Evolutionary conservation across 2,888 invertebrate genomes (phyloP), one percentile per base, ranked within the genome.

Genomic region (Oscheius onirici): DNA sequence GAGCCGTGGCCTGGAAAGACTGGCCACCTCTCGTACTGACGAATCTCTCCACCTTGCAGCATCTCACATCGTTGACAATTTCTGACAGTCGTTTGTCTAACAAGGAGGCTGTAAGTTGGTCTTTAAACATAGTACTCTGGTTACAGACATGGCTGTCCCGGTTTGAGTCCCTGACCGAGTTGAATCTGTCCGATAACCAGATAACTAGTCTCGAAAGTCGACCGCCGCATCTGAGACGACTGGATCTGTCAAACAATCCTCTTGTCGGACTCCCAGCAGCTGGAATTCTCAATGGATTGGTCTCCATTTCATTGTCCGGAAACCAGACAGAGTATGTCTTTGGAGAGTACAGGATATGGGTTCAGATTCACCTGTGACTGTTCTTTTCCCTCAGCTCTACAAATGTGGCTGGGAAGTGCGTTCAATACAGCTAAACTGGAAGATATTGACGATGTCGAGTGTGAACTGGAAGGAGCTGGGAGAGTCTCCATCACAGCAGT

Each of bases 351-450:
- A 34, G 17, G 17, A 65, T 17, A 20, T 17, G 3, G 2, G 22
- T 44, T 44, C 11, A 68, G 68, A 20, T 68, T 49, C 20, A 68
- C 69, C n/a, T 81, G 81, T 60, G 74, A 78, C 52, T 81, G 81
- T 65, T 74, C 74, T 13, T 44, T 71, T n/a, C 81, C 81, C 8
- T 63, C 77, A 1, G 73, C 78, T 41, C 65, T 81, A 22, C 81
- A 81, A 49, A 65, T 73, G 55, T 81, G 81, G 81, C 70, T 79
- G 51, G 57, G 75, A 52, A 66, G 57, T 20, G 34, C 34, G n/a
- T 55, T 26, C 11, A 81, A 81, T 65, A 66, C 69, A 43, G 75
- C 69, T 17, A 81, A 79, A 55, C n/a, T 63, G 17, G 63, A 63
- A 20, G 63, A 63, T 28, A 24, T 63, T 22, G 49, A 63, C 13